A percentile compares a stretch with the other conserved stretches of the same genome.
Conservation (phyloP, 2,113 vertebrate species). For the Sinocyclocheilus maitianheensis region DNA sequence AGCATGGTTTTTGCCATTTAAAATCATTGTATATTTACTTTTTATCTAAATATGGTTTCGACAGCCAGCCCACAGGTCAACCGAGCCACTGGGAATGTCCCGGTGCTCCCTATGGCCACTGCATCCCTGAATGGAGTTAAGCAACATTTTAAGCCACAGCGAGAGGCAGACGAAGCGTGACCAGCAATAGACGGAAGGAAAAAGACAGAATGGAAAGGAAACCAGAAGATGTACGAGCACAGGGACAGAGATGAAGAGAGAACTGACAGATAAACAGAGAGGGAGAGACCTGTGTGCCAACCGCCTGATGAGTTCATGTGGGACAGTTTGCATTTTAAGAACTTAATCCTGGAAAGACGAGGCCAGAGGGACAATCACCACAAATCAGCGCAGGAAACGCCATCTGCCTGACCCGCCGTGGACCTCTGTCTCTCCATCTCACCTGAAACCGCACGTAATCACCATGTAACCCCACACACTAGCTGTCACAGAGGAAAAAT, state of each 20-base stretch:
- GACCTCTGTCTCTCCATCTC: slow-evolving; percentile 31
- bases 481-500: slow-evolving; percentile 15
- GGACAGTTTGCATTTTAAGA: slow-evolving; percentile 47
- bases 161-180: background rate
- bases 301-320: slow-evolving; percentile 38
- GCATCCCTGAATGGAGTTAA: background rate
- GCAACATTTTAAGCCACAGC: background rate
- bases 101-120: background rate
- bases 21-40: slow-evolving; percentile 4
- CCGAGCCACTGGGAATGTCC: background rate
- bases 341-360: slow-evolving; percentile 43
- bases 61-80: background rate
- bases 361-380: slow-evolving; percentile 43
- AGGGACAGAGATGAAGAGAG: background rate
- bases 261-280: slow-evolving; percentile 18
- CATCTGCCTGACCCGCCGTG: slow-evolving; percentile 46
- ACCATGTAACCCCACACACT: slow-evolving; percentile 26
- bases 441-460: slow-evolving; percentile 29
- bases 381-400: slow-evolving; percentile 45
- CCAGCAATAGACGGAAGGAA: background rate
- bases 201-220: slow-evolving; percentile 22
- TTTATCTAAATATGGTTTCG: slow-evolving; percentile 4
- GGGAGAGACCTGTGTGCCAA: slow-evolving; percentile 18
- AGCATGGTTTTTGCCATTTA: background rate
- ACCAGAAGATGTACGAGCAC: background rate